Evolutionary conservation across 2,113 vertebrate species (phyloP), one percentile per base, ranked within the genome.

Genomic region (Nansenia antarctica): DNA sequence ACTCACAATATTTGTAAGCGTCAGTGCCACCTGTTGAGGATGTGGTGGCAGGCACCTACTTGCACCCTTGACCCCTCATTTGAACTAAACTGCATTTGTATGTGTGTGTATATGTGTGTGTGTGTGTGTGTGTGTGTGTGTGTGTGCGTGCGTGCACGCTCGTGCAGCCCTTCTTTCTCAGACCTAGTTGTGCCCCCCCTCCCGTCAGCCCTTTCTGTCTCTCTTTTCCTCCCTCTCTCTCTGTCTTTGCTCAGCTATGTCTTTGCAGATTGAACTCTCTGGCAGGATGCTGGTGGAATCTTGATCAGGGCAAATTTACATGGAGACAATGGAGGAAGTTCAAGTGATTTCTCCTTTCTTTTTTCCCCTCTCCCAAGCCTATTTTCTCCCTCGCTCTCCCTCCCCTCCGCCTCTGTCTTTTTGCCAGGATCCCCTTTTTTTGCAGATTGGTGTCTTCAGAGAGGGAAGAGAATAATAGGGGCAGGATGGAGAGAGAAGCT

Each of bases 251-350:
- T 73, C 62, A 39, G 67, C 65, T 62, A 60, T 67, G 75, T 65
- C 77, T 77, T 67, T 72, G 57, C 77, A 70, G 78, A 88, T 85
- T 86, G 74, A 84, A 85, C 72, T 86, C 73, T 78, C 77, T 80
- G 82, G 66, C 73, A 67, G 81, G 87, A 90, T 90, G 89, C 87
- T 69, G 1, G 70, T 53, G 29, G 92, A 92, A 93, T 93, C 75
- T 84, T 91, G 92, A 93, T 92, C 82, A 93, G 90, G 77, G 76
- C 62, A 69, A 65, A 91, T 92, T 92, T 91, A 85, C 91, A 91
- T 92, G n/a, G n/a, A 91, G 80, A 92, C 91, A 92, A 92, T 91
- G 67, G 78, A 22, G 27, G 65, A 87, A 85, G 82, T 87, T 86
- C 88, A 87, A 87, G 89, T 78, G 77, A 89, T 87, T 78, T 80